Evolutionary conservation across 2,888 invertebrate species (phyloP).

Genomic region (Caenorhabditis sulstoni): DNA sequence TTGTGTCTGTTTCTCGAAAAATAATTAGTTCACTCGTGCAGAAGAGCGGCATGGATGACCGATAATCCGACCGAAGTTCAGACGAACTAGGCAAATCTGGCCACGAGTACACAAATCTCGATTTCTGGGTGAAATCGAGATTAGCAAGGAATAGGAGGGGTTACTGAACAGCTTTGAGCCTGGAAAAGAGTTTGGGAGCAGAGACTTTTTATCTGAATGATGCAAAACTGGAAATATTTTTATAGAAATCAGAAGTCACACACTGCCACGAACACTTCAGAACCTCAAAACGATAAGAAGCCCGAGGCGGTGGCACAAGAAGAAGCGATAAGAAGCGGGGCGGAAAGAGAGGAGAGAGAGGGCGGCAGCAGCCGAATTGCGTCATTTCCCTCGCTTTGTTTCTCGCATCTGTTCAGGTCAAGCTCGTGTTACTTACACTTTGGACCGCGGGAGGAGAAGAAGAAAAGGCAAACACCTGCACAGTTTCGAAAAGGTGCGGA

Average conservation of each 20-base stretch:
- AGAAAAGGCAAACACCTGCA: slow-evolving; percentile 4
- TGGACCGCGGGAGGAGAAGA: slow-evolving; percentile 13
- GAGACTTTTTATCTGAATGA: neutral
- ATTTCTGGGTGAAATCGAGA: too few species aligned
- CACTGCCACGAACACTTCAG: neutral
- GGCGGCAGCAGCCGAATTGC: slow-evolving; percentile 23
- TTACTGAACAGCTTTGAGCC: too few species aligned
- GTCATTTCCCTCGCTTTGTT: slow-evolving; percentile 27
- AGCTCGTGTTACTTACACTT: slow-evolving; percentile 56
- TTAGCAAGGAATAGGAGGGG: too few species aligned
- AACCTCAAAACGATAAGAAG: slow-evolving; percentile 14
- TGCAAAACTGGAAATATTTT: slow-evolving; percentile 15
- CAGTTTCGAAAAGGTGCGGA: neutral
- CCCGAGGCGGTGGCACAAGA: slow-evolving; percentile 12
- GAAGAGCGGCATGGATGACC: slow-evolving; percentile 16
- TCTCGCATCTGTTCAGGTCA: slow-evolving; percentile 41
- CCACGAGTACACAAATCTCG: neutral
- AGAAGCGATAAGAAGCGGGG: slow-evolving; percentile 6
- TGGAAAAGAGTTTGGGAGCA: too few species aligned
- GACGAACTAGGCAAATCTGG: neutral
- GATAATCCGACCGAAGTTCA: slow-evolving; percentile 1
- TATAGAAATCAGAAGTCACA: neutral
- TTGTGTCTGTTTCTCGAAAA: slow-evolving; percentile 4
- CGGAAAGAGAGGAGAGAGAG: neutral
- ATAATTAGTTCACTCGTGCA: slow-evolving; percentile 44